Percentiles rank a stretch among this genome's conserved stretches.
These are phyloP conservation scores for Macrosteles quadrilineatus DNA, from an alignment of 1,140 invertebrate genomes.

Conservation along the genomic window DNA sequence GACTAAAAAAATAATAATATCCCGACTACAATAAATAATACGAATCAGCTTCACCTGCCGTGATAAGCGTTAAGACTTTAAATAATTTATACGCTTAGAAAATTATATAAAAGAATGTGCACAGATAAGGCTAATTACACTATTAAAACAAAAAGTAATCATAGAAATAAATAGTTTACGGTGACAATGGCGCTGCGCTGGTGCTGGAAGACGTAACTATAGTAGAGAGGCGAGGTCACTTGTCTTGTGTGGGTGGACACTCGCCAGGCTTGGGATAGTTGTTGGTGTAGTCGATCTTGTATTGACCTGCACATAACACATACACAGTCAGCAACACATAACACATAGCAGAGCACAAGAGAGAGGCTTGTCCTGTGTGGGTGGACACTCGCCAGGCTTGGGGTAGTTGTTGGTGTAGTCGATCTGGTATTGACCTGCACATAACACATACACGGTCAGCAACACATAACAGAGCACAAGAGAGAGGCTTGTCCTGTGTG, in stretches of 20 bases:
- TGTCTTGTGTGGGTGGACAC: slow-evolving; percentile 28
- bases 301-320: slow-evolving; percentile 26
- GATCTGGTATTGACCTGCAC: too few relatives aligned
- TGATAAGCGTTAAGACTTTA: background rate
- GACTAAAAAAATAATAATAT: background rate
- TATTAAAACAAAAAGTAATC: background rate
- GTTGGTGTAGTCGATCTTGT: slow-evolving; percentile 33
- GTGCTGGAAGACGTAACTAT: background rate
- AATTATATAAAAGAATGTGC: slow-evolving; percentile 23
- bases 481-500: too few relatives aligned
- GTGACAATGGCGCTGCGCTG: background rate
- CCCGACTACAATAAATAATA: background rate
- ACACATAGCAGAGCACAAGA: too few relatives aligned
- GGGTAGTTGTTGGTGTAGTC: too few relatives aligned
- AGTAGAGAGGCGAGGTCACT: slow-evolving; percentile 28
- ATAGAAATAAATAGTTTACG: slow-evolving; percentile 9
- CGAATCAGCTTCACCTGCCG: background rate
- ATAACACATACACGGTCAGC: too few relatives aligned
- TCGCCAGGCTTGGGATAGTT: slow-evolving; percentile 30
- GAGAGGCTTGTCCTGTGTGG: too few relatives aligned
- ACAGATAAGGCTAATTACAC: background rate
- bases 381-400: too few relatives aligned
- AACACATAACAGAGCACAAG: too few relatives aligned
- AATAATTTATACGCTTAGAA: slow-evolving; percentile 4
- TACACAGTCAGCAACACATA: too few relatives aligned